These are phyloP conservation scores for Psilopsiagon aurifrons DNA, from an alignment of 2,113 vertebrate species.

Conservation along the genomic window DNA sequence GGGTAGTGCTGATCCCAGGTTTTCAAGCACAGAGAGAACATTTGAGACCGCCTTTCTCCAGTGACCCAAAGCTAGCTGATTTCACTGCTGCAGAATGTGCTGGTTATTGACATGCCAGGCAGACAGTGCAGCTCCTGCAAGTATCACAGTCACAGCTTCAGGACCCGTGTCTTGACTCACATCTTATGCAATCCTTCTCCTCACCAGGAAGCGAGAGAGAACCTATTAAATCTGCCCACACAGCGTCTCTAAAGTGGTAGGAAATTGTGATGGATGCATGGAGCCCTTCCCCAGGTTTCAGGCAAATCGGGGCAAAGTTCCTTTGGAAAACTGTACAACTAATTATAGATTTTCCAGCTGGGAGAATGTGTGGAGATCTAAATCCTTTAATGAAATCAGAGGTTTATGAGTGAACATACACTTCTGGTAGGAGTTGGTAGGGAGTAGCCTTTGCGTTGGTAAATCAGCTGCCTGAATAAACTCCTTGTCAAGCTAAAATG, in stretches of 20 bases:
- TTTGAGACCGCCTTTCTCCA: background rate
- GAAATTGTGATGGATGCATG: slow-evolving; percentile 27
- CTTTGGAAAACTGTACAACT: slow-evolving; percentile 45
- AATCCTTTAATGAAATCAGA: slow-evolving; percentile 64
- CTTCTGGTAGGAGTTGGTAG: slow-evolving; percentile 62
- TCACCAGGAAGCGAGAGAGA: slow-evolving; percentile 57
- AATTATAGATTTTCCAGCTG: slow-evolving; percentile 72
- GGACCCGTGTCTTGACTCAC: slow-evolving; percentile 36
- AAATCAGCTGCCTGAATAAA: slow-evolving; percentile 69
- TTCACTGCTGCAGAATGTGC: background rate
- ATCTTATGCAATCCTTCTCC: slow-evolving; percentile 63
- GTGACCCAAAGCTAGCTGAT: background rate
- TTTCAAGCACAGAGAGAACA: background rate
- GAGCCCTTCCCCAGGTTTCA: slow-evolving; percentile 41
- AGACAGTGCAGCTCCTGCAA: background rate
- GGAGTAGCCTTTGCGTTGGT: slow-evolving; percentile 65
- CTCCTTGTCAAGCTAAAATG: slow-evolving; percentile 40
- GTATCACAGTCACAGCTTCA: background rate
- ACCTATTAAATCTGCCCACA: slow-evolving; percentile 70
- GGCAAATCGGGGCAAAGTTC: slow-evolving; percentile 63
- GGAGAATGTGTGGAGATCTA: slow-evolving; percentile 54
- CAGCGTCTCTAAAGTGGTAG: slow-evolving; percentile 52
- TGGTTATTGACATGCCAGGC: background rate
- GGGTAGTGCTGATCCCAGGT: fast-evolving
- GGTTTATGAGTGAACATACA: slow-evolving; percentile 23